Base-by-base conservation (phyloP, 2,888 invertebrate species). In the Charanyca ferruginea region DNA sequence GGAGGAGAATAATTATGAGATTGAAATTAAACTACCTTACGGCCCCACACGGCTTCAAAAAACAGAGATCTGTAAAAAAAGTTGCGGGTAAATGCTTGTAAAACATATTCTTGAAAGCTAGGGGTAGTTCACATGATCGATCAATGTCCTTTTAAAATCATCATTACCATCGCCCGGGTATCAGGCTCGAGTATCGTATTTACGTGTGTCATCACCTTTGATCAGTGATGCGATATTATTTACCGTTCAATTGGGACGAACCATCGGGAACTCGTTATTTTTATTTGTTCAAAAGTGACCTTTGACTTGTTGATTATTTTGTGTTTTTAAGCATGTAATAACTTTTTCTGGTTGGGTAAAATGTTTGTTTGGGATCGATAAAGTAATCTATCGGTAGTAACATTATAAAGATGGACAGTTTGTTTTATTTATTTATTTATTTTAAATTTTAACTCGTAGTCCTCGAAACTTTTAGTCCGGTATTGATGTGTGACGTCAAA, bases 181-280 rank as follows among this genome's bases (percentile, higher is more conserved):
- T n/a, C 20, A 48, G 41, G 23, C 6, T 38, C n/a, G 9, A 20
- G 35, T 51, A 42, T 35, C 47, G 22, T 18, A 25, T 20, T n/a
- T 16, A 13, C 3, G 13, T 13, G 20, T 48, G 20, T 11, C 0
- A 48, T 55, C 23, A 47, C 25, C 52, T 71, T 71, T 71, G 70
- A 71, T 72, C 65, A 9, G 4, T 48, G 72, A 65, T 23, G 57
- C 65, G 53, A 44, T 38, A 11, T 38, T 72, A 49, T 72, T 49
- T 53, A 44, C 44, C 44, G 28, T 49, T 49, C 38, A 41, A 72
- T 64, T 41, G 65, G 51, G 20, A 41, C 22, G 7, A 44, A 25
- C 22, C 45, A 13, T 13, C 13, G 32, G 38, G 45, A 32, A 8
- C 35, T 47, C 38, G 52, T 58, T 58, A 53, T 48, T 58, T 71